Base-by-base conservation (phyloP, 1,140 invertebrate species). In the Conopomorpha cramerella region DNA sequence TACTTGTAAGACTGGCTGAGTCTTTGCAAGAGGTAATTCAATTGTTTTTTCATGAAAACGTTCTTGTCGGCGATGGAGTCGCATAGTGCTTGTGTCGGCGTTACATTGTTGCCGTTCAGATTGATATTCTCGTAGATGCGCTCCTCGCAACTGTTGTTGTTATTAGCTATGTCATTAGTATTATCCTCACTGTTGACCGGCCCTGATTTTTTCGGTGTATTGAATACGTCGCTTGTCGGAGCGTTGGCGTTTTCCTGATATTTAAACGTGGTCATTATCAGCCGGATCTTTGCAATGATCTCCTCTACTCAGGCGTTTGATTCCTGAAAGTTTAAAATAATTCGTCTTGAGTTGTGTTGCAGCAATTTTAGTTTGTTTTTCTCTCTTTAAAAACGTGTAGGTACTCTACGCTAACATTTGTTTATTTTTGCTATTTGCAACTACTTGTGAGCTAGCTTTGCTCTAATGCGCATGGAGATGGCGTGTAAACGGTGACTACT, bases 241-340 rank as follows among this genome's bases (percentile, higher is more conserved):
- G 81, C 80, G 62, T 73, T 77, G 62, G 44, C 77, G 67, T 80
- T 73, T 72, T 86, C 84, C 73, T 85, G 84, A 77, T 84, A 82
- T 68, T 83, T 84, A 82, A 86, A 86, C 77, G 84, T 84, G 70
- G 84, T 82, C 77, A 86, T 79, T 81, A 85, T 83, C 76, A 83
- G 81, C 77, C 82, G 84, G 81, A 86, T 86, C 81, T 84, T 86
- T 85, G 84, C 84, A 85, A 86, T 86, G 80, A 86, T 86, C 84
- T 84, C 82, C 81, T 86, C 83, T 82, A 86, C 84, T 86, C 84
- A 86, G 82, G 84, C 84, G 80, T 86, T 86, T 66, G 84, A 86
- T 78, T 86, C 84, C 84, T 86, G 66, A 47, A 77, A 80, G n/a
- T n/a, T n/a, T n/a, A n/a, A n/a, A n/a, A n/a, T n/a, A n/a, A n/a